Evolutionary conservation across 1,140 invertebrate species (phyloP).

Genomic region (Protaetia brevitarsis): DNA sequence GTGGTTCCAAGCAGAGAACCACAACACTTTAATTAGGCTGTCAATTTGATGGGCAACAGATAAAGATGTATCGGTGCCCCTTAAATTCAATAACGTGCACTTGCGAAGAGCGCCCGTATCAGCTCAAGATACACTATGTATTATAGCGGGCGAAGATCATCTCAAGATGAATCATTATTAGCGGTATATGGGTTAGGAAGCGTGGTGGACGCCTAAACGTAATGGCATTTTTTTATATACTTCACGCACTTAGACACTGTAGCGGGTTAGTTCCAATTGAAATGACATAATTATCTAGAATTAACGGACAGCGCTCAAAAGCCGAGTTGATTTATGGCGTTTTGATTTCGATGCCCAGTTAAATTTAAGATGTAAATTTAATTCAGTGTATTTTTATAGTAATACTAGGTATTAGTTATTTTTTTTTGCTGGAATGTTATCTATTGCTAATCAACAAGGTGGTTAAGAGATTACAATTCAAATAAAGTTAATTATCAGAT

Average conservation of each 20-base stretch:
- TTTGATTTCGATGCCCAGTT: not conserved
- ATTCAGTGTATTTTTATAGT: not conserved
- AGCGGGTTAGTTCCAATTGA: not conserved
- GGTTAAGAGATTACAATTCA: too few relatives aligned
- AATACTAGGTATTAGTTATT: not conserved
- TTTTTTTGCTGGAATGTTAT: not conserved
- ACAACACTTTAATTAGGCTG: constrained; percentile 9
- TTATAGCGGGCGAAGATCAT: not conserved
- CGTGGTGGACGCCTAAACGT: not conserved
- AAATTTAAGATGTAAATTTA: constrained; percentile 5
- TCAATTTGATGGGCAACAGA: constrained; percentile 3
- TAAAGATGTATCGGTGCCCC: not conserved
- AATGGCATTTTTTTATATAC: not conserved
- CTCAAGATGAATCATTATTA: constrained; percentile 10
- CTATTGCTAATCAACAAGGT: too few relatives aligned
- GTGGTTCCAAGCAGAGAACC: not conserved
- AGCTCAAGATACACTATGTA: not conserved
- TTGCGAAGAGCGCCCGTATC: not conserved
- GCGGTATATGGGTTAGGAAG: not conserved
- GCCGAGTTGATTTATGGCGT: not conserved
- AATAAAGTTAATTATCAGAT: too few relatives aligned
- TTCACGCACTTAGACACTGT: not conserved
- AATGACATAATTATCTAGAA: constrained; percentile 7
- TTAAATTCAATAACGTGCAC: not conserved
- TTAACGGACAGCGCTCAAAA: not conserved